Percentiles rank a stretch among this genome's conserved stretches.
Evolutionary conservation across 2,113 vertebrate species (phyloP).

Genomic region (Eupsittula cactorum): DNA sequence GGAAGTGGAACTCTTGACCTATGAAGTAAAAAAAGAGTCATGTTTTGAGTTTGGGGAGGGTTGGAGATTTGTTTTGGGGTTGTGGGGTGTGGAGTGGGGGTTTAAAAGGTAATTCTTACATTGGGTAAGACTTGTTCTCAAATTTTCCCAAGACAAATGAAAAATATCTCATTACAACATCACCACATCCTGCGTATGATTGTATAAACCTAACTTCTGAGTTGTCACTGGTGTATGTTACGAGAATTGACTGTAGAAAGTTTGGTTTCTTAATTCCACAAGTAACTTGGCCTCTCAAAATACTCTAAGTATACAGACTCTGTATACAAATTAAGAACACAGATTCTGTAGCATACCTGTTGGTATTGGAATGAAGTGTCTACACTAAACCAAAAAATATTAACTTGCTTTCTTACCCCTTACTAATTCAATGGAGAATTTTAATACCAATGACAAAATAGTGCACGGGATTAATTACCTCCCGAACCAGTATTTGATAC

Average conservation of each 20-base stretch:
- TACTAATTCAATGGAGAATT: not conserved
- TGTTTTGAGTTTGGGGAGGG: not conserved
- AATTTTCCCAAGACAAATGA: constrained; percentile 18
- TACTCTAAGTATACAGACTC: not conserved
- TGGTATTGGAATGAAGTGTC: not conserved
- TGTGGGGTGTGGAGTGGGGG: not conserved
- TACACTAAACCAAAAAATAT: not conserved
- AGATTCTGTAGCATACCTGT: not conserved
- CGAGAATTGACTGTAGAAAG: not conserved
- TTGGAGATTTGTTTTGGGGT: not conserved
- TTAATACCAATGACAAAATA: not conserved
- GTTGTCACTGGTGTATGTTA: not conserved
- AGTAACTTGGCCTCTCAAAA: not conserved
- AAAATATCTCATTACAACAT: constrained; percentile 27
- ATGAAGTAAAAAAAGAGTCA: not conserved
- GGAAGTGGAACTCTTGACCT: not conserved
- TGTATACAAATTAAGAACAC: not conserved
- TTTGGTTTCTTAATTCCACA: not conserved
- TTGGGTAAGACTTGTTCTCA: not conserved
- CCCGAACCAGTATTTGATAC: not conserved
- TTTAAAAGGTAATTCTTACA: not conserved
- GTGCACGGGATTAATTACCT: not conserved
- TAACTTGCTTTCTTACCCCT: not conserved
- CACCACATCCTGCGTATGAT: not conserved
- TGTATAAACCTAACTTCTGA: not conserved